Percentiles rank a stretch among this genome's conserved stretches.
Conservation (phyloP, 2,888 invertebrate species). For the Himalopsyche tibetana region DNA sequence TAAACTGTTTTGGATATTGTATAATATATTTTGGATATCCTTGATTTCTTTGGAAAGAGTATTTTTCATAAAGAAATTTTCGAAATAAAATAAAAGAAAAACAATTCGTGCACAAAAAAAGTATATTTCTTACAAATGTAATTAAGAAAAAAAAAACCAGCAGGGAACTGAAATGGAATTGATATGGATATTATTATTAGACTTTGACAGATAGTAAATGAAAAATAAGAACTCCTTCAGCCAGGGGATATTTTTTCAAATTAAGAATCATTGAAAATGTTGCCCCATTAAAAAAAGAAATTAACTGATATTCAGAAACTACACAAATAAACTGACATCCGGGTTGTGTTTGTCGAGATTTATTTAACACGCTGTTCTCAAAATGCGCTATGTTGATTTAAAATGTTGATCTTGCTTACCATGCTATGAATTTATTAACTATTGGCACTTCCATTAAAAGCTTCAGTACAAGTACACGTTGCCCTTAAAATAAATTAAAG, state of each 20-base stretch:
- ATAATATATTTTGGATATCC: slow-evolving; percentile 20
- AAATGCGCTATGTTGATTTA: background rate
- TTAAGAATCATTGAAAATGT: background rate
- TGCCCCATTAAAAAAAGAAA: background rate
- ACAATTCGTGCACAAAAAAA: slow-evolving; percentile 21
- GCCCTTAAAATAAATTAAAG: background rate
- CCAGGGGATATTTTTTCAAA: background rate
- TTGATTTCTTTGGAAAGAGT: slow-evolving; percentile 26
- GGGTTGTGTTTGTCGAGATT: background rate
- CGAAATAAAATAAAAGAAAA: slow-evolving; percentile 18
- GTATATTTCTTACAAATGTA: background rate
- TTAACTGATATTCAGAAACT: background rate
- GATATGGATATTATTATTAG: slow-evolving; percentile 11
- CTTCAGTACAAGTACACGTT: slow-evolving; percentile 7
- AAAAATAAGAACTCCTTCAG: background rate
- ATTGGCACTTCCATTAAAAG: slow-evolving; percentile 6
- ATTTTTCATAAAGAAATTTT: slow-evolving; percentile 20
- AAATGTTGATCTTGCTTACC: slow-evolving; percentile 1
- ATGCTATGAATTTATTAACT: background rate
- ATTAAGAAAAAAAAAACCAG: background rate
- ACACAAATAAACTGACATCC: slow-evolving; percentile 5
- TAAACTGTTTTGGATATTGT: background rate
- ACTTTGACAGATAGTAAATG: background rate
- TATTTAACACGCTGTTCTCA: background rate
- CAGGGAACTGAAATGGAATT: slow-evolving; percentile 16